phyloP scores from a whole-genome alignment of 2,797 vertebrate species.

The Melanotaenia trifasciata region DNA sequence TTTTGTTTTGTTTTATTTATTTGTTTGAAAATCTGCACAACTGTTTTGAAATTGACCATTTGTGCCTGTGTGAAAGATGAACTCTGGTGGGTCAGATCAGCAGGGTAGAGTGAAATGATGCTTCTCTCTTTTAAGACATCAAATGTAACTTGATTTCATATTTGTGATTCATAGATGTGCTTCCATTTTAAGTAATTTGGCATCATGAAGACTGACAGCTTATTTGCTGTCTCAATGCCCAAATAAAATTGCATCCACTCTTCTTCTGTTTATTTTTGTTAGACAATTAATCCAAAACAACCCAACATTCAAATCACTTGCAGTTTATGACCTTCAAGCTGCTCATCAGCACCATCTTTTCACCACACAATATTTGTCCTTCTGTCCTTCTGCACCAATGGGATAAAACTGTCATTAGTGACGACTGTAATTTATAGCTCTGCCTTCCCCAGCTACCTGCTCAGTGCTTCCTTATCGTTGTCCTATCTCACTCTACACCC shows the following conservation, averaged over 20 bases:
- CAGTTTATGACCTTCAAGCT: conserved; percentile 77
- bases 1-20: not conserved
- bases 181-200: not conserved
- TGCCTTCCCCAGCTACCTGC: conserved; percentile 11
- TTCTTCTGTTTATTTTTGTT: conserved; percentile 62
- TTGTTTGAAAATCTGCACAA: not conserved
- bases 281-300: conserved; percentile 61
- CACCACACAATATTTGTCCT: conserved; percentile 30
- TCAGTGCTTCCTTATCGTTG: conserved; percentile 5
- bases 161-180: not conserved
- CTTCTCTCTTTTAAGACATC: not conserved
- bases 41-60: conserved; percentile 37
- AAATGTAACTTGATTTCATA: not conserved
- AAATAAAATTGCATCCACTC: conserved; percentile 60
- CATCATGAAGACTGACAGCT: not conserved
- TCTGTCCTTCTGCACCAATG: conserved; percentile 48
- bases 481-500: not conserved
- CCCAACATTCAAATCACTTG: conserved; percentile 52
- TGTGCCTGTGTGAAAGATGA: conserved; percentile 8
- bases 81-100: conserved; percentile 15
- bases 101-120: conserved; percentile 5
- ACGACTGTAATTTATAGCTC: conserved; percentile 55
- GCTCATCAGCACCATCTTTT: conserved; percentile 71
- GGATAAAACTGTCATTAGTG: conserved; percentile 46
- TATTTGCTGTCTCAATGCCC: not conserved